These are phyloP conservation scores for Onychostruthus taczanowskii DNA, from an alignment of 2,113 vertebrate genomes.

Conservation along the genomic window DNA sequence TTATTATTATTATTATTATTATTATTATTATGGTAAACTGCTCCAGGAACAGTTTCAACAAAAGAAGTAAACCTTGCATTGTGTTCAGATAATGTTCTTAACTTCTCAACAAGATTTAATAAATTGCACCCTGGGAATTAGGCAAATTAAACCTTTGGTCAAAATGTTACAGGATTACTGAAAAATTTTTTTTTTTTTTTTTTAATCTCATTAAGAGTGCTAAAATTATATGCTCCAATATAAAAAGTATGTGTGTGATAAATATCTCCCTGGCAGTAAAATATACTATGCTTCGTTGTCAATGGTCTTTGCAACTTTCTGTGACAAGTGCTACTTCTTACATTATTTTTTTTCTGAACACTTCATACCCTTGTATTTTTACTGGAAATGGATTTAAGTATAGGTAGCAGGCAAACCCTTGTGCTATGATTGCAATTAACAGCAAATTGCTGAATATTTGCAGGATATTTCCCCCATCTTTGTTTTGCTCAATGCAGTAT, in stretches of 20 bases:
- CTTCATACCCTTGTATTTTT: background rate
- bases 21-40: background rate
- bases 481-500: background rate
- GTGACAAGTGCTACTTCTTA: background rate
- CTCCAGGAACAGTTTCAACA: background rate
- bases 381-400: background rate
- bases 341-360: background rate
- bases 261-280: background rate
- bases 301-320: background rate
- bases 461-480: background rate
- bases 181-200: background rate
- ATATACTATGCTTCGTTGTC: rapidly evolving
- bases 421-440: background rate
- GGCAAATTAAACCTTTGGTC: slow-evolving; percentile 23
- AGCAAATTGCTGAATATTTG: background rate
- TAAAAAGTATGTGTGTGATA: background rate
- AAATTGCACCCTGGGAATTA: background rate
- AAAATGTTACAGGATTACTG: slow-evolving; percentile 41
- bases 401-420: background rate
- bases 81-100: slow-evolving; percentile 24
- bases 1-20: background rate
- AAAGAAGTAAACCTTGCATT: background rate
- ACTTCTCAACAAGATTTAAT: background rate
- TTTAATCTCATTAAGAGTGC: slow-evolving; percentile 15
- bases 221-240: slow-evolving; percentile 16